A percentile compares a stretch with the other conserved stretches of the same genome.
Evolutionary conservation across 2,888 invertebrate genomes (phyloP).

Genomic region (Philereme transversata): DNA sequence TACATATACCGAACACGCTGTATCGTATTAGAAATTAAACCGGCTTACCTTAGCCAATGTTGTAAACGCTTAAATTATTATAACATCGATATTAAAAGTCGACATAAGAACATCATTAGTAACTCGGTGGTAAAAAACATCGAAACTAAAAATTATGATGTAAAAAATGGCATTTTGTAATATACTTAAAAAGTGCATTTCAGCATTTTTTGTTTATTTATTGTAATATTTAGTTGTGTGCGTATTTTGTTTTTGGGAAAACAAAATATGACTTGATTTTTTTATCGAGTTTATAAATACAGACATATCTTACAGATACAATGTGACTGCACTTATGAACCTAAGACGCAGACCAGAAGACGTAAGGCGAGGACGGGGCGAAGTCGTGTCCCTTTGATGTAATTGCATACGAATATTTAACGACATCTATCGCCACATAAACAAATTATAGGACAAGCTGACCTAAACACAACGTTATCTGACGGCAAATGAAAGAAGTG

Average conservation of each 20-base stretch:
- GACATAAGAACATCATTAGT: conserved; percentile 22
- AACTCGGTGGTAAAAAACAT: conserved; percentile 14
- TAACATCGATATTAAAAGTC: conserved; percentile 16
- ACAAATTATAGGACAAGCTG: too few relatives aligned
- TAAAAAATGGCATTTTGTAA: conserved; percentile 31
- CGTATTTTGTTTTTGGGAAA: conserved; percentile 1
- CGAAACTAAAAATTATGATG: conserved; percentile 15
- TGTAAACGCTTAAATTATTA: conserved; percentile 10
- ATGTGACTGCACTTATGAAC: too few relatives aligned
- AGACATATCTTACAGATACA: too few relatives aligned
- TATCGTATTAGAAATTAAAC: conserved; percentile 3
- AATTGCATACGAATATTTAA: too few relatives aligned
- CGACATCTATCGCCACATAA: too few relatives aligned
- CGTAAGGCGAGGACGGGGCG: too few relatives aligned
- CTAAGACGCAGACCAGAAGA: too few relatives aligned
- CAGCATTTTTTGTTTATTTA: conserved; percentile 15
- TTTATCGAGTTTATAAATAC: too few relatives aligned
- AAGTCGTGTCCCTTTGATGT: too few relatives aligned
- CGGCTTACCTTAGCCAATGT: conserved; percentile 15
- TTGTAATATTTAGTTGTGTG: conserved; percentile 20
- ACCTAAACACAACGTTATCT: too few relatives aligned
- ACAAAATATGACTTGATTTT: not conserved
- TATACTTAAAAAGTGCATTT: conserved; percentile 13
- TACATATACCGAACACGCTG: too few relatives aligned
- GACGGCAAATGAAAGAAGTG: too few relatives aligned